Evolutionary conservation across 2,113 vertebrate species (phyloP).

Genomic region (Carassius carassius): DNA sequence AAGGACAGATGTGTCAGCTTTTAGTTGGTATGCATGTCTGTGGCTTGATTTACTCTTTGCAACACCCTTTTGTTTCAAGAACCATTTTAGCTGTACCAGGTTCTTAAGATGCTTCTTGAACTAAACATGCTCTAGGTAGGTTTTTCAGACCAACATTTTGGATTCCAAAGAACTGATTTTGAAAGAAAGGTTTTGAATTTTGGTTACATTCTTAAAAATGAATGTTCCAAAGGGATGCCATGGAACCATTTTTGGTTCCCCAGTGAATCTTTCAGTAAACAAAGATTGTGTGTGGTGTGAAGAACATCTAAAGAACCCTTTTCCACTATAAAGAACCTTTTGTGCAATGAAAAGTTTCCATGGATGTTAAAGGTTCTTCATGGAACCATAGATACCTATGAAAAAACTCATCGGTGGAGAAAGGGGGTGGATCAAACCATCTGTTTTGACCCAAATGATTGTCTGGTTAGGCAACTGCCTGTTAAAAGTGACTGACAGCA

Average conservation of each 20-base stretch:
- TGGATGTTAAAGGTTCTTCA: no score
- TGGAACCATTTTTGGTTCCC: no score
- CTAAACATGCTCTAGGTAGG: background rate
- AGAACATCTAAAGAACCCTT: no score
- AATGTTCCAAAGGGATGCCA: no score
- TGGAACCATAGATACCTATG: no score
- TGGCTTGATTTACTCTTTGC: background rate
- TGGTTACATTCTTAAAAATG: no score
- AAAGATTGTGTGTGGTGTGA: no score
- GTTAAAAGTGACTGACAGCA: constrained; percentile 8
- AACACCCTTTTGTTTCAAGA: background rate
- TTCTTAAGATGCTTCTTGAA: background rate
- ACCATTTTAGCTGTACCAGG: background rate
- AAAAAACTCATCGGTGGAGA: background rate
- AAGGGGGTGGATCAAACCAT: background rate
- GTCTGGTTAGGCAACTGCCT: background rate
- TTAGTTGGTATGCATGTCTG: background rate
- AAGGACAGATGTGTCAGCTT: constrained; percentile 3
- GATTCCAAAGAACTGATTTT: background rate
- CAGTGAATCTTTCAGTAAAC: no score
- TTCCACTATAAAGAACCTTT: no score
- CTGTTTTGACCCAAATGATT: background rate
- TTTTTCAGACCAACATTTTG: background rate
- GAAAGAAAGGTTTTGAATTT: no score
- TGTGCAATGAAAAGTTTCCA: no score